A percentile compares a stretch with the other conserved stretches of the same genome.
phyloP scores from a whole-genome alignment of 2,888 invertebrate species.

The Erebia aethiops region DNA sequence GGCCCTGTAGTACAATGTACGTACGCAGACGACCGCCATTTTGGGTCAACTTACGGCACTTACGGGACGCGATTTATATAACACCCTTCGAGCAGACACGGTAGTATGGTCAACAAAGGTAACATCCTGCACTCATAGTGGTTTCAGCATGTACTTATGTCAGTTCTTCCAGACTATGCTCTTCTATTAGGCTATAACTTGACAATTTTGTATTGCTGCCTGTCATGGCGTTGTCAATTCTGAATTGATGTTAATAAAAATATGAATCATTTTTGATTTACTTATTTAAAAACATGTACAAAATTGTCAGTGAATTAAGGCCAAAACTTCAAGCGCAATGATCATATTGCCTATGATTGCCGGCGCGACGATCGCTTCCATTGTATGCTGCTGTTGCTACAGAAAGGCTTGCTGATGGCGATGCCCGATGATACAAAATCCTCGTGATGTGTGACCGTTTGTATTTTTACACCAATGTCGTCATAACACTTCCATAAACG shows the following conservation, averaged over 20 bases:
- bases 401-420: slow-evolving; percentile 26
- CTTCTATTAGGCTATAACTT: too few relatives aligned
- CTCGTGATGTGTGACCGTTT: neutral
- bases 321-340: slow-evolving; percentile 37
- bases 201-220: neutral
- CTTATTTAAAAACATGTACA: neutral
- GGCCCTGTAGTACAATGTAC: too few relatives aligned
- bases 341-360: slow-evolving; percentile 55
- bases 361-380: slow-evolving; percentile 49
- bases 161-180: too few relatives aligned
- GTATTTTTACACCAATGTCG: neutral
- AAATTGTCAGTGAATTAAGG: slow-evolving; percentile 1
- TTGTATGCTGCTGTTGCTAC: slow-evolving; percentile 43
- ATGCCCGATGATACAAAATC: neutral
- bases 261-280: neutral
- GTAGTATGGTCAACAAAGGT: too few relatives aligned
- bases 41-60: too few relatives aligned
- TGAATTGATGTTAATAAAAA: too few relatives aligned
- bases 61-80: too few relatives aligned
- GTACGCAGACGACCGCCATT: too few relatives aligned
- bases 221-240: neutral
- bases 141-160: too few relatives aligned
- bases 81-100: too few relatives aligned
- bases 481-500: neutral
- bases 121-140: too few relatives aligned